Base-by-base conservation (phyloP, 2,888 invertebrate species). In the Lomographa bimaculata region DNA sequence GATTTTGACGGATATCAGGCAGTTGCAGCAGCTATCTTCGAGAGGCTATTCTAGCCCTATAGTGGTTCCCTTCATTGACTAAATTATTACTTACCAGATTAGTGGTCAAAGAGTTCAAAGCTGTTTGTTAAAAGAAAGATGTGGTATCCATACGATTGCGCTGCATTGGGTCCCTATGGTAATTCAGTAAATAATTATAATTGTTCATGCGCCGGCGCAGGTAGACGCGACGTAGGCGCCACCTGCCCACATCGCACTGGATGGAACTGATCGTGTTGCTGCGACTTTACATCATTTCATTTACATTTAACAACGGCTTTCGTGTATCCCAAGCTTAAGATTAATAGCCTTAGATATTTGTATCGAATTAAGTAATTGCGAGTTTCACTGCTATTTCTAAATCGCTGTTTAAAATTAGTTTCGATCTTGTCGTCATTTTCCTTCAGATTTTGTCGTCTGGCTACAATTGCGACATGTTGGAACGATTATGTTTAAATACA, bases 211-310 rank as follows among this genome's bases (percentile, higher is more conserved):
- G 50, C 42, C 41, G 47, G 54, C 60, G 53, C 57, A 40, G 43
- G 37, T 30, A 41, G n/a, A n/a, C n/a, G 60, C 57, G 53, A 55
- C 54, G 64, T 64, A 63, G 71, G 73, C 73, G 72, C 71, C 73
- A 71, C 68, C 74, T 71, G 67, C 74, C 74, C 71, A 72, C 73
- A 63, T 14, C 14, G 14, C n/a, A n/a, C 62, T 49, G 52, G 45
- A 23, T 45, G 45, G 42, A 57, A 62, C 57, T 48, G 60, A 53
- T 63, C 65, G 37, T 65, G 66, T 65, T 50, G 54, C 54, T 45
- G 41, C 50, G 48, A 42, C 55, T 60, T 63, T 60, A 69, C 68
- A 68, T 60, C 57, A 64, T 62, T 67, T 59, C 64, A 70, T 71
- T 71, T 67, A 48, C 68, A 66, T 68, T 59, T 70, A 60, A 71